Evolutionary conservation across 1,140 invertebrate species (phyloP), one percentile per base, ranked within the genome.

Genomic region (Saccostrea glomerata): DNA sequence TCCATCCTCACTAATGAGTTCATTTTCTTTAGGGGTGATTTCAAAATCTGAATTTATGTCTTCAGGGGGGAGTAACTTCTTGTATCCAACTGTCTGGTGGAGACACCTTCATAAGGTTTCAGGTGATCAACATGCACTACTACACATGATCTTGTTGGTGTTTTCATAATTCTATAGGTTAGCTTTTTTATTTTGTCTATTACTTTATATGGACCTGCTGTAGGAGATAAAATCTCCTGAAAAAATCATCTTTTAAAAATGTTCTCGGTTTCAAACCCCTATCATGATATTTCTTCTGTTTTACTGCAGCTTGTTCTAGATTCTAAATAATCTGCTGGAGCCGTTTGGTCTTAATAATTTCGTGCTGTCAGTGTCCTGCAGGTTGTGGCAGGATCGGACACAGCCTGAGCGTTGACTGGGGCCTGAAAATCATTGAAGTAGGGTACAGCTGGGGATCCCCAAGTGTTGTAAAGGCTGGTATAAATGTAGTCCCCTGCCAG

Each of bases 111-210:
- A 77, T 86, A 88, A 40, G 84, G 85, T 85, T 88, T 82, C 13
- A 90, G 66, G 84, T 88, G 89, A 30, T 90, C 87, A 2, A 90
- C 86, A 82, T 90, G 77, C 0, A 90, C 87, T 15, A 20, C 5
- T 20, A n/a, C 25, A 25, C 12, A 30, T 9, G 70, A n/a, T 12
- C 58, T 73, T 1, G 15, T 4, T 36, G 23, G 17, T 17, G 20
- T 55, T 30, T 40, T 85, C 23, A 86, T 77, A 60, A 86, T 85
- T 12, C 11, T 20, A 56, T 90, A 88, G 9, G 56, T 58, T 25
- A 86, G 20, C 0, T 86, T 25, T 15, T 36, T 63, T 30, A 85
- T 36, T 63, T 85, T 87, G 20, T 25, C 23, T 15, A 88, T 54
- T 0, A 91, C 84, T 36, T 84, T 20, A 70, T 87, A 90, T 0